phyloP scores from a whole-genome alignment of 2,888 invertebrate genomes.

The Drosophila flavopinicola region DNA sequence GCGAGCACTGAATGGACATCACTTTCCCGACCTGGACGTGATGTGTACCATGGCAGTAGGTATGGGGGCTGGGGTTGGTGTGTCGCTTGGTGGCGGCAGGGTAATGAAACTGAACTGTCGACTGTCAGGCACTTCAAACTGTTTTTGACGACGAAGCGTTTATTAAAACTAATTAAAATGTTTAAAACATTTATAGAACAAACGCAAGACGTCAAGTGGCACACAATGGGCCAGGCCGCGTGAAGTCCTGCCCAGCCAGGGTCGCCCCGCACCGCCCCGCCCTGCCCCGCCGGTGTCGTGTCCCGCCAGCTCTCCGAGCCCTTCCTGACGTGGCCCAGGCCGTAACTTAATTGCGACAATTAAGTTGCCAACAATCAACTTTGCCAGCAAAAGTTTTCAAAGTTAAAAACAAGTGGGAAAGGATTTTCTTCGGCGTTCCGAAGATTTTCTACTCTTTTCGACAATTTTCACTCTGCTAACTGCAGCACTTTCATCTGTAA shows the following conservation, averaged over 20 bases:
- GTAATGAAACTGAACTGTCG: conserved; percentile 53
- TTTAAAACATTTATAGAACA: conserved; percentile 78
- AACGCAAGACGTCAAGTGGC: conserved; percentile 64
- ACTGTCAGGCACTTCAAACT: conserved; percentile 63
- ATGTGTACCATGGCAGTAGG: background rate
- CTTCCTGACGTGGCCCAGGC: conserved; percentile 11
- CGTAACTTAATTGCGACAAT: conserved; percentile 75
- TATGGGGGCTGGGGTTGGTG: background rate
- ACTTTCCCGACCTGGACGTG: background rate
- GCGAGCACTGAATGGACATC: background rate
- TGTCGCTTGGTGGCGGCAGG: background rate
- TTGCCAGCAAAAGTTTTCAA: conserved; percentile 52
- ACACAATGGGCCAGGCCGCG: conserved; percentile 39
- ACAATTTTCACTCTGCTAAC: too few species aligned
- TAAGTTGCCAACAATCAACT: conserved; percentile 73
- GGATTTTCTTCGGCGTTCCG: too few species aligned
- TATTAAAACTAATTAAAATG: conserved; percentile 80
- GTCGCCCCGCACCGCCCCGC: background rate
- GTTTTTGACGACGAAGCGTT: conserved; percentile 58
- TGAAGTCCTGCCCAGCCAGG: conserved; percentile 12
- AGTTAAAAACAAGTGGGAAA: background rate
- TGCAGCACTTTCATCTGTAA: too few species aligned
- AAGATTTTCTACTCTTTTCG: too few species aligned
- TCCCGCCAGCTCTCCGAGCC: background rate
- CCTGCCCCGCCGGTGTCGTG: background rate